These are phyloP conservation scores for Drosophila dives DNA, from an alignment of 2,888 invertebrate genomes.

Conservation along the genomic window DNA sequence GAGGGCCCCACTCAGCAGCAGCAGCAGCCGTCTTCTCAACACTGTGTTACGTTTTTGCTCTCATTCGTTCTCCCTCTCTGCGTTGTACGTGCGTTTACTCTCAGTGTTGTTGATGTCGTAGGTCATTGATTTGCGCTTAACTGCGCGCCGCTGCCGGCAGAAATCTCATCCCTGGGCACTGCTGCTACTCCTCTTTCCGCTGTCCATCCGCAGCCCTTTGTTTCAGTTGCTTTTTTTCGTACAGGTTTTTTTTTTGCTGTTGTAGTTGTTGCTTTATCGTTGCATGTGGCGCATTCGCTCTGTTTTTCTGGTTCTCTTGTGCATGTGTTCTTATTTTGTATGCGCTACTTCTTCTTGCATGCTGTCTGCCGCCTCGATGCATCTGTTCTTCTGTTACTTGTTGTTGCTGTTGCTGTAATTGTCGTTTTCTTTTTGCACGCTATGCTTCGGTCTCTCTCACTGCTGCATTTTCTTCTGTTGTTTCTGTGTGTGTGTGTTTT, in stretches of 20 bases:
- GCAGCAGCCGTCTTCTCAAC: conserved; percentile 48
- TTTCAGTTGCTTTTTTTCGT: conserved; percentile 52
- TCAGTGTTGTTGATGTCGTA: conserved; percentile 73
- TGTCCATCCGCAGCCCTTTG: conserved; percentile 53
- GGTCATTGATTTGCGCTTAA: conserved; percentile 81
- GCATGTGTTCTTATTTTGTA: conserved; percentile 59
- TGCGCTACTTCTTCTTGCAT: conserved; percentile 53
- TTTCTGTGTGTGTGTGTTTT: conserved; percentile 39
- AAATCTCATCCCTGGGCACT: conserved; percentile 33
- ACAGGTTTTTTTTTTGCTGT: conserved; percentile 49
- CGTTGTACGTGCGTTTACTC: conserved; percentile 32
- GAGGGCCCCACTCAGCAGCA: conserved; percentile 23
- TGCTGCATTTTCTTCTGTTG: conserved; percentile 17
- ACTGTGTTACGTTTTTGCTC: conserved; percentile 35
- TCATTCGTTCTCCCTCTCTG: conserved; percentile 3
- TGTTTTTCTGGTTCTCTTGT: conserved; percentile 51
- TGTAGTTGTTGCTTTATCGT: conserved; percentile 49
- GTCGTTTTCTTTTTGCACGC: conserved; percentile 49
- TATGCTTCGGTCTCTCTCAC: conserved; percentile 21
- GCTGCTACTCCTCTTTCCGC: not conserved
- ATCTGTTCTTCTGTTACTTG: conserved; percentile 23
- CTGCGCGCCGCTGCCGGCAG: conserved; percentile 48
- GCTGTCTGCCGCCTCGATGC: conserved; percentile 26
- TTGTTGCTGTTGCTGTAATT: conserved; percentile 39
- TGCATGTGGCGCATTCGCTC: conserved; percentile 72